Evolutionary conservation across 2,113 vertebrate species (phyloP).

Genomic region (Cathartes aura): DNA sequence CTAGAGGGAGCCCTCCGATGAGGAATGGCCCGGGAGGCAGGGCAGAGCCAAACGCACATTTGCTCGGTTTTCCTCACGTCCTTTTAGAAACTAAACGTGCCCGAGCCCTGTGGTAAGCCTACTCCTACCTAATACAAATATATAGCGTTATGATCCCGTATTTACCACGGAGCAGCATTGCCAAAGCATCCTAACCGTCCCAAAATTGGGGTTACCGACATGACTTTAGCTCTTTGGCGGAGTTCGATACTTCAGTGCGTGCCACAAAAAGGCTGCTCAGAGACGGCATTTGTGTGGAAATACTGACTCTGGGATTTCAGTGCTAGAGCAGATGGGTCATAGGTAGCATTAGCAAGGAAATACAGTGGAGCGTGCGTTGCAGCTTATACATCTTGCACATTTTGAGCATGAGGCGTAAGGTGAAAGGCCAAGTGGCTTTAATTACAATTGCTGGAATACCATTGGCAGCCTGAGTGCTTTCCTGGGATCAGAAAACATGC

Average conservation of each 20-base stretch:
- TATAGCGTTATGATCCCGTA: rapidly evolving
- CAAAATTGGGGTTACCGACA: rapidly evolving
- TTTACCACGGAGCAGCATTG: rapidly evolving
- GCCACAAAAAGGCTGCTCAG: neutral
- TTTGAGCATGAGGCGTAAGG: neutral
- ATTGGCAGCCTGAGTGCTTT: neutral
- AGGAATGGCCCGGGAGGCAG: neutral
- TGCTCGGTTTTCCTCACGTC: rapidly evolving
- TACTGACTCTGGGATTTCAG: neutral
- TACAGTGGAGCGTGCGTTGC: rapidly evolving
- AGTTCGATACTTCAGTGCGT: neutral
- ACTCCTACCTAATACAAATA: rapidly evolving
- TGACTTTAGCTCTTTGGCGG: neutral
- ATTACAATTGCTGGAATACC: neutral
- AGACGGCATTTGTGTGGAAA: neutral
- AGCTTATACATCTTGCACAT: rapidly evolving
- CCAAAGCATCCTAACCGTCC: rapidly evolving
- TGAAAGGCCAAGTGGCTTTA: neutral
- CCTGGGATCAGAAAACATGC: neutral
- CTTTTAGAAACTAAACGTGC: rapidly evolving
- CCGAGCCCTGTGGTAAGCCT: rapidly evolving
- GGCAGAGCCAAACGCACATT: rapidly evolving
- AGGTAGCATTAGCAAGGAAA: neutral
- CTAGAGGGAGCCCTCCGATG: conserved; percentile 47
- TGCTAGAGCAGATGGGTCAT: neutral